Evolutionary conservation across 2,797 vertebrate genomes (phyloP), one percentile per base, ranked within the genome.

Genomic region (Leptatherina wallacei): DNA sequence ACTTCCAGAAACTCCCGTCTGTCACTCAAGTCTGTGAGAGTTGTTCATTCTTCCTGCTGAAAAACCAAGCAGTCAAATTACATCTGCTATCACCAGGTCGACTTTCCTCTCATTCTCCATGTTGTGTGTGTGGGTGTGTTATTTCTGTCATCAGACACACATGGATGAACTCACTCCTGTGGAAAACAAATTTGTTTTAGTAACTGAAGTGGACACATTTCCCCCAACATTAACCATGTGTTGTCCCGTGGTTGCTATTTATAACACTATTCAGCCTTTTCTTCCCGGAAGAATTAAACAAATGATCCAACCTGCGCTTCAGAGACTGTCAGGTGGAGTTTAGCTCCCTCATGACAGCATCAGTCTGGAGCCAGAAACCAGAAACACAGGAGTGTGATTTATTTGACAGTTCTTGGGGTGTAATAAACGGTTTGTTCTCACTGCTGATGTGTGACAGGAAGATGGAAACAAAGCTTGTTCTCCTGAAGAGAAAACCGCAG

Each of bases 291-390:
- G 2, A 75, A 49, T 52, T 4, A 44, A 36, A 62, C 40, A 0
- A 44, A 40, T 13, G 33, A 61, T 42, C 38, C 63, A 27, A 27
- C 6, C 78, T 70, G 65, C 75, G 57, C n/a, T 57, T 0, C 65
- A 7, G 61, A 64, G 69, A 36, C 38, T 33, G 49, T 61, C 60
- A 68, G 40, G 8, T 40, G 32, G 42, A 0, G 12, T 11, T 1
- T 9, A 62, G 33, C 56, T 51, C 24, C 24, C 24, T 27, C 24
- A 1, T 27, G 24, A 27, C 24, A 27, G 24, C 24, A 27, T 27
- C 24, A 27, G 24, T 27, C 42, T 71, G 67, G 32, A 65, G 55
- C 58, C 32, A 32, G 18, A 54, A 54, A 68, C 4, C 44, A 29
- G 22, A 55, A 22, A 51, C 24, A 14, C 51, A 8, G 16, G 7